Evolutionary conservation across 2,113 vertebrate genomes (phyloP).

Genomic region (Zingel zingel): DNA sequence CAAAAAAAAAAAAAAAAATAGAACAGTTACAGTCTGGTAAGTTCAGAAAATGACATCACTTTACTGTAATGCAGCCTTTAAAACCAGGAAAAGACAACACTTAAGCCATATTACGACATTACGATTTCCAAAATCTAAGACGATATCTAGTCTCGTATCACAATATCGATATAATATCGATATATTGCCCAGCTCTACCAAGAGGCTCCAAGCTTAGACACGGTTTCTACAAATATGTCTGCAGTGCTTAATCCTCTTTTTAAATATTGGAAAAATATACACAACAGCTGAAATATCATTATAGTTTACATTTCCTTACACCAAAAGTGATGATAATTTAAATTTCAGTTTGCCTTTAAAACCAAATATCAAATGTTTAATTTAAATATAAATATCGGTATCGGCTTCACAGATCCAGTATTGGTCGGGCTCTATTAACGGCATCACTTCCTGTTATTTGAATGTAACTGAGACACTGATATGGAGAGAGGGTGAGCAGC

Average conservation of each 20-base stretch:
- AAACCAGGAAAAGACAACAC: too few species aligned
- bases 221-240: conserved; percentile 10
- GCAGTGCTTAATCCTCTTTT: background rate
- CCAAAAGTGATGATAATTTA: background rate
- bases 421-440: conserved; percentile 2
- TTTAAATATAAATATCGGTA: background rate
- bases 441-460: background rate
- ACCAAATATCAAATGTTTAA: background rate
- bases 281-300: background rate
- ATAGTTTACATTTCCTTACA: background rate
- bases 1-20: too few species aligned
- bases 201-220: conserved; percentile 2
- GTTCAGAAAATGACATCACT: too few species aligned
- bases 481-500: conserved; percentile 42
- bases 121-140: too few species aligned
- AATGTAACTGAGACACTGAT: conserved; percentile 30
- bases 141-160: too few species aligned
- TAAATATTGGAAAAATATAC: background rate
- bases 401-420: background rate
- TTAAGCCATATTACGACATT: too few species aligned
- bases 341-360: conserved; percentile 13
- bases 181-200: background rate
- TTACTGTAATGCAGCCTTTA: too few species aligned
- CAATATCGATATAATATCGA: too few species aligned
- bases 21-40: too few species aligned